These are phyloP conservation scores for Melanitta fusca DNA, from an alignment of 2,797 vertebrate genomes.

Conservation along the genomic window DNA sequence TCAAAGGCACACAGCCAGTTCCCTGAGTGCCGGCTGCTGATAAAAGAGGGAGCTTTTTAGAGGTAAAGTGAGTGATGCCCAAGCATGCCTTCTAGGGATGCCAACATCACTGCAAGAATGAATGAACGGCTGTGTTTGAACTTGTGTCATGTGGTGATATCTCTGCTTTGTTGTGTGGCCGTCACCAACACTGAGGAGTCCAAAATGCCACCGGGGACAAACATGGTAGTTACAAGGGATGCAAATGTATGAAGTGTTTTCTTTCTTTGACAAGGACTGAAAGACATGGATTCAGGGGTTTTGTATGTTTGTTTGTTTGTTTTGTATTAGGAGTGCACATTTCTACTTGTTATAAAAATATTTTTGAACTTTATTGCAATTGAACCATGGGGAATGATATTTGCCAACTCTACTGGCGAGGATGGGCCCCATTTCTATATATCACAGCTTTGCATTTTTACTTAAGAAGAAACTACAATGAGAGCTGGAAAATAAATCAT, in stretches of 20 bases:
- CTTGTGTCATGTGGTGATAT: background rate
- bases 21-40: background rate
- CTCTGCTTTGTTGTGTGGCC: background rate
- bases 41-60: background rate
- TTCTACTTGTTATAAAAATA: background rate
- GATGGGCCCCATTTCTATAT: background rate
- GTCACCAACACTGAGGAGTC: background rate
- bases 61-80: background rate
- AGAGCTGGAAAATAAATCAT: slow-evolving; percentile 23
- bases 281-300: background rate
- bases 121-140: background rate
- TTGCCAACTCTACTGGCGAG: background rate
- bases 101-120: accelerated
- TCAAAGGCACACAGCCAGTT: background rate
- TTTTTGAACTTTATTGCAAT: background rate
- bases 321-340: background rate
- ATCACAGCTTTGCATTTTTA: background rate
- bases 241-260: background rate
- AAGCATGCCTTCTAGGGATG: background rate
- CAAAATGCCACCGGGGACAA: background rate
- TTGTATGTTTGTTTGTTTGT: background rate
- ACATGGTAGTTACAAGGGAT: background rate
- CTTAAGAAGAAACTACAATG: background rate
- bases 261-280: background rate
- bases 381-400: background rate